Evolutionary conservation across 2,113 vertebrate genomes (phyloP).

Genomic region (Egretta garzetta): DNA sequence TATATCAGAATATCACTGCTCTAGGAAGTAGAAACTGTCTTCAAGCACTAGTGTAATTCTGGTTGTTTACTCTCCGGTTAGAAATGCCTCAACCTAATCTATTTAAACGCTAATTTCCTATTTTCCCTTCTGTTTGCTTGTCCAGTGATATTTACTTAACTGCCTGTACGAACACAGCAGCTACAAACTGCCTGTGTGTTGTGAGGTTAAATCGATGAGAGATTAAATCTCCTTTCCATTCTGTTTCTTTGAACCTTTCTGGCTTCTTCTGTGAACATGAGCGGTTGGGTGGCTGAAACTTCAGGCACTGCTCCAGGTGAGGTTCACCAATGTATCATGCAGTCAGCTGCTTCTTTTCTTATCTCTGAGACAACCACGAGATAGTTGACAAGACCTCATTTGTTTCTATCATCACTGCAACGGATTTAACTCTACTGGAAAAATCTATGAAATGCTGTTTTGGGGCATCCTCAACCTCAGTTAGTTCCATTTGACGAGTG

Average conservation of each 20-base stretch:
- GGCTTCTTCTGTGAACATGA: neutral
- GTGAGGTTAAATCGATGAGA: neutral
- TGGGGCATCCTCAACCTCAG: neutral
- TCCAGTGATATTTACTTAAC: neutral
- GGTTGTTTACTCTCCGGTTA: neutral
- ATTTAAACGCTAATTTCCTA: neutral
- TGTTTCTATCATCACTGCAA: neutral
- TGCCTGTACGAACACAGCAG: rapidly evolving
- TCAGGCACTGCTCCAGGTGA: neutral
- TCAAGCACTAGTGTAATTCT: neutral
- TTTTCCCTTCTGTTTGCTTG: neutral
- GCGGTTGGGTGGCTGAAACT: neutral
- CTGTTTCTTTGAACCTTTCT: neutral
- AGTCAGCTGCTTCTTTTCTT: neutral
- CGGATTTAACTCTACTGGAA: neutral
- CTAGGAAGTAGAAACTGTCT: neutral
- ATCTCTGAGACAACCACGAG: neutral
- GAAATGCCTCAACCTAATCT: neutral
- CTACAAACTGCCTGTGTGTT: rapidly evolving
- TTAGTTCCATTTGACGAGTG: neutral
- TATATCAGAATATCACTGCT: neutral
- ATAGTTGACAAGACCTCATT: neutral
- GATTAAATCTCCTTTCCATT: neutral
- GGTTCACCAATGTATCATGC: neutral
- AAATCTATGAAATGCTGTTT: neutral